These are phyloP conservation scores for Tenthredo notha DNA, from an alignment of 2,888 invertebrate genomes.

Conservation along the genomic window DNA sequence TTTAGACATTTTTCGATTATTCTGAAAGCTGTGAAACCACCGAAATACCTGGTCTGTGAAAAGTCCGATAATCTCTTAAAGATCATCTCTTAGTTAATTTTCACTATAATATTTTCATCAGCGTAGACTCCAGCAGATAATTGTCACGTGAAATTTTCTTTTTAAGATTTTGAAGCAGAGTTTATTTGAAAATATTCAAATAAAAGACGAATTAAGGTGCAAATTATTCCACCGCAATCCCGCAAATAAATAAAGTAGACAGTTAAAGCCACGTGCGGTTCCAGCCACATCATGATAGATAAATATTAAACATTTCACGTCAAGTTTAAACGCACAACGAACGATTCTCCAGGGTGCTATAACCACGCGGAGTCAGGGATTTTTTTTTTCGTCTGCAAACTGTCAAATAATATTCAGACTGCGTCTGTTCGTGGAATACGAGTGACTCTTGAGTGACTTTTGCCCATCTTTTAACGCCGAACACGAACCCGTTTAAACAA, in stretches of 20 bases:
- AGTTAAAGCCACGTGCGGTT: conserved; percentile 8
- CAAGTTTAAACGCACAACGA: neutral
- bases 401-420: neutral
- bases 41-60: no score
- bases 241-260: neutral
- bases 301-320: conserved; percentile 20
- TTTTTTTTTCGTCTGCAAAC: neutral
- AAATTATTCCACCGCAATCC: conserved; percentile 12
- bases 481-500: neutral
- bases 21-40: neutral
- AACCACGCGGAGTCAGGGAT: neutral
- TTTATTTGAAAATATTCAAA: neutral
- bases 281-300: conserved; percentile 9
- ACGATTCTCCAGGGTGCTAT: conserved; percentile 9
- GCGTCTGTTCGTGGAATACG: neutral
- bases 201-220: neutral
- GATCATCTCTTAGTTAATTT: no score
- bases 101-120: neutral
- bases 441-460: neutral
- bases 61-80: no score
- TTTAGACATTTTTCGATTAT: neutral
- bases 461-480: neutral
- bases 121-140: neutral
- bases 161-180: neutral
- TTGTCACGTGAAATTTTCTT: neutral